phyloP scores from a whole-genome alignment of 1,140 invertebrate species.

The Conopomorpha cramerella region DNA sequence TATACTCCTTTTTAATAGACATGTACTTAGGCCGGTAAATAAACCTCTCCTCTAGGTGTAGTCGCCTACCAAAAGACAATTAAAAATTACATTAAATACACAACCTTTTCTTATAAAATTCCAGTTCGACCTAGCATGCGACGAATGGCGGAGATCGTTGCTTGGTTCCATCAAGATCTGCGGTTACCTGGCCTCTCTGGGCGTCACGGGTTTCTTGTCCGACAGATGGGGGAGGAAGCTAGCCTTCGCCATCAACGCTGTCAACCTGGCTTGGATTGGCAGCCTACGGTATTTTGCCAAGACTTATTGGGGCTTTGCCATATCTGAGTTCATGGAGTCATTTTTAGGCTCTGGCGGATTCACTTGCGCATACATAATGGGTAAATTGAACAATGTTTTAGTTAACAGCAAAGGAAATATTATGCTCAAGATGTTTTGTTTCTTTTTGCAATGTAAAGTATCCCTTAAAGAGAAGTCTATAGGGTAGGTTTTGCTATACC shows the following conservation, averaged over 20 bases:
- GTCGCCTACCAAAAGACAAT: too few species aligned
- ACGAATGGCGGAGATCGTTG: conserved; percentile 23
- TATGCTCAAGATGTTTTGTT: too few species aligned
- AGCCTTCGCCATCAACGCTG: conserved; percentile 63
- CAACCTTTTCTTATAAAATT: conserved; percentile 1
- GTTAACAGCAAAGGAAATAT: background rate
- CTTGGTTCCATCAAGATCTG: conserved; percentile 22
- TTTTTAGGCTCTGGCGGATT: conserved; percentile 52
- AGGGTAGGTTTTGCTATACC: too few species aligned
- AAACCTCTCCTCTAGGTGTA: too few species aligned
- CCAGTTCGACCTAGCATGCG: conserved; percentile 23
- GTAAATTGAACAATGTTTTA: conserved; percentile 15
- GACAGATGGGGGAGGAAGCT: conserved; percentile 68
- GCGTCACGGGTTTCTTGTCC: conserved; percentile 69
- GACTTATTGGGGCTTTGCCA: conserved; percentile 65
- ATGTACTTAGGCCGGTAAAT: too few species aligned
- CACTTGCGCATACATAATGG: conserved; percentile 38
- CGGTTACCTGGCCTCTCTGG: conserved; percentile 55
- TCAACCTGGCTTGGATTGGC: conserved; percentile 64
- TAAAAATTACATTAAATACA: too few species aligned
- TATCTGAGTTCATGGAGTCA: conserved; percentile 68
- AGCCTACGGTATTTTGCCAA: conserved; percentile 66
- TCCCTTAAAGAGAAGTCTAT: too few species aligned
- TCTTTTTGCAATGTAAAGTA: too few species aligned
- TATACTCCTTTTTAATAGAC: too few species aligned